Conservation (phyloP, 2,113 vertebrate species). For the mouse (Mus musculus) region DNA sequence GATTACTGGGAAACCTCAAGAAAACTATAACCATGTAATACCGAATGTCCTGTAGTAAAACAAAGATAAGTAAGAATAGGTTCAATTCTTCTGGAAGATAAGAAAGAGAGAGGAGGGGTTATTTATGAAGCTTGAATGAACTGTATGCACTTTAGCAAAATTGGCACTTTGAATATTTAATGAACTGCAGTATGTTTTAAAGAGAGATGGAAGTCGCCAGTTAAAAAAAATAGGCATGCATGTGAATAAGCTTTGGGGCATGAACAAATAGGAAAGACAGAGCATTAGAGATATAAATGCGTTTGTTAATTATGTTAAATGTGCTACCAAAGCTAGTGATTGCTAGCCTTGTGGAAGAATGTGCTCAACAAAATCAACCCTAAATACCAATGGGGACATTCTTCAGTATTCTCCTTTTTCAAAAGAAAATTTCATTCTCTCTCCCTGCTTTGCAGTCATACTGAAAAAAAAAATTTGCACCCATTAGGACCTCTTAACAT, state of each 20-base stretch:
- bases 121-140: conserved; percentile 6
- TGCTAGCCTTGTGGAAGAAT: conserved; percentile 42
- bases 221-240: background rate
- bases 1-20: background rate
- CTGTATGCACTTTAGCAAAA: conserved; percentile 23
- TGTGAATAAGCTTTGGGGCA: background rate
- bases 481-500: background rate
- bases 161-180: conserved; percentile 27
- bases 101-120: background rate
- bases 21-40: conserved; percentile 3
- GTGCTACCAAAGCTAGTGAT: background rate
- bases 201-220: background rate
- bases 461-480: background rate
- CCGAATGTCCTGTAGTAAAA: conserved; percentile 5
- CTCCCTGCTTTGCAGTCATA: background rate
- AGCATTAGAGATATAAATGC: conserved; percentile 30
- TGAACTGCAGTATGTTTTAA: conserved; percentile 47
- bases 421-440: background rate
- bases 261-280: conserved; percentile 30
- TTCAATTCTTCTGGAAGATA: background rate
- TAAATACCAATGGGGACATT: background rate
- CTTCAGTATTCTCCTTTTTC: conserved; percentile 16
- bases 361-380: background rate
- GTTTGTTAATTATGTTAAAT: conserved; percentile 36
- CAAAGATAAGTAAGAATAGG: conserved; percentile 1